phyloP scores from a whole-genome alignment of 2,797 vertebrate genomes.

The Simalia tracyae region DNA sequence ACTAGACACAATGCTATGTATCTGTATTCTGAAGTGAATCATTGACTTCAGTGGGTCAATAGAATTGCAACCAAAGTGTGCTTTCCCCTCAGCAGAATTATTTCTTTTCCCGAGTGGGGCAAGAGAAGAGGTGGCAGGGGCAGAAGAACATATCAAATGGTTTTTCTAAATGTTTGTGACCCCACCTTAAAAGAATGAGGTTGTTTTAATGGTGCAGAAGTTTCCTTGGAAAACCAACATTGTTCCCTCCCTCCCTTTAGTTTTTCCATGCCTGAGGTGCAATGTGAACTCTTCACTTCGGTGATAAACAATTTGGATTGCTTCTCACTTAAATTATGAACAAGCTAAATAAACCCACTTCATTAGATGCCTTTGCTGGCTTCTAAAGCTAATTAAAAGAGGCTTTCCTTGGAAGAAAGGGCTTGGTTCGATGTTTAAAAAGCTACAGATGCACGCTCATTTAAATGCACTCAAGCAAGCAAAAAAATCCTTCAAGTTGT shows the following conservation, averaged over 20 bases:
- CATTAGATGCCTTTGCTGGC: conserved; percentile 33
- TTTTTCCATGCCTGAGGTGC: not conserved
- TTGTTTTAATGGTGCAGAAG: not conserved
- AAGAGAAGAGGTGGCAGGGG: not conserved
- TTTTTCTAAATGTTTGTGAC: not conserved
- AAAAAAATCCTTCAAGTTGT: not conserved
- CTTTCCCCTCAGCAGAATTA: too few relatives aligned
- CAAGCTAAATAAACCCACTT: conserved; percentile 41
- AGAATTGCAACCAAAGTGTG: not conserved
- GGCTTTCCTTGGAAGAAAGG: conserved; percentile 30
- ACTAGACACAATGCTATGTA: not conserved
- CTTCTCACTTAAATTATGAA: conserved; percentile 47
- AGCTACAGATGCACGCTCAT: conserved; percentile 13
- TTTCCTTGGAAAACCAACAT: conserved; percentile 8
- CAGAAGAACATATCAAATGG: not conserved
- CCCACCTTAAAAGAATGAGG: not conserved
- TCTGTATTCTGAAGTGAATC: not conserved
- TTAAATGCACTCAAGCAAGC: not conserved
- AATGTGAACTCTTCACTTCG: conserved; percentile 17
- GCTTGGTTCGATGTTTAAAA: conserved; percentile 19
- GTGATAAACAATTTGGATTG: conserved; percentile 37
- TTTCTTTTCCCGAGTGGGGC: not conserved
- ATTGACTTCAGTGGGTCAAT: not conserved
- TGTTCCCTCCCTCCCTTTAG: not conserved
- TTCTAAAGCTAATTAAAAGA: conserved; percentile 31